These are phyloP conservation scores for Suricata suricatta DNA, from an alignment of 2,113 vertebrate species.

Conservation along the genomic window DNA sequence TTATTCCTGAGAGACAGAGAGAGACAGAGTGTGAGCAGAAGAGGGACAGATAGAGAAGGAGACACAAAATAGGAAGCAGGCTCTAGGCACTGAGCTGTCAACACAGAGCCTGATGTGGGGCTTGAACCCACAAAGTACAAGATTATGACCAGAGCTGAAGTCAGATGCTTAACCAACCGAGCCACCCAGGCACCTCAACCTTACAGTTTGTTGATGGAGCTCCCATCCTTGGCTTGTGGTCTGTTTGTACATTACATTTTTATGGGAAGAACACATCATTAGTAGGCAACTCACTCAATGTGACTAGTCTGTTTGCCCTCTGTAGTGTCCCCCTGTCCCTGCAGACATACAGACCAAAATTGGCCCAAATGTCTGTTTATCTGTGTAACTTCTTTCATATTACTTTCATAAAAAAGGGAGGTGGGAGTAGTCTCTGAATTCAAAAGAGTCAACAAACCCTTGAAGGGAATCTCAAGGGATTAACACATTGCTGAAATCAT, in stretches of 20 bases:
- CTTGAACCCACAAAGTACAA: too few relatives aligned
- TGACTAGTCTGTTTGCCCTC: background rate
- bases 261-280: background rate
- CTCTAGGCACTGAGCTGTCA: too few relatives aligned
- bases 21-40: too few relatives aligned
- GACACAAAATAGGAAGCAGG: too few relatives aligned
- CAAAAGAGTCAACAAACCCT: background rate
- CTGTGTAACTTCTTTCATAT: background rate
- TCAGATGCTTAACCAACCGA: too few relatives aligned
- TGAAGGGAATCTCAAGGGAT: background rate
- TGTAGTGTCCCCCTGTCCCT: background rate
- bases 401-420: background rate
- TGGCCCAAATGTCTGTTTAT: background rate
- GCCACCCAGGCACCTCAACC: too few relatives aligned
- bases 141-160: too few relatives aligned
- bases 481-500: background rate
- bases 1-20: too few relatives aligned
- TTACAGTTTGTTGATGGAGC: background rate
- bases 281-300: background rate
- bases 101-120: too few relatives aligned
- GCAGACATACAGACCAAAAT: fast-evolving
- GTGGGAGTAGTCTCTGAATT: background rate
- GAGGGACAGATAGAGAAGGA: too few relatives aligned
- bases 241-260: background rate
- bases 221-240: background rate